Base-by-base conservation (phyloP, 2,888 invertebrate species). In the Pelosia muscerda region DNA sequence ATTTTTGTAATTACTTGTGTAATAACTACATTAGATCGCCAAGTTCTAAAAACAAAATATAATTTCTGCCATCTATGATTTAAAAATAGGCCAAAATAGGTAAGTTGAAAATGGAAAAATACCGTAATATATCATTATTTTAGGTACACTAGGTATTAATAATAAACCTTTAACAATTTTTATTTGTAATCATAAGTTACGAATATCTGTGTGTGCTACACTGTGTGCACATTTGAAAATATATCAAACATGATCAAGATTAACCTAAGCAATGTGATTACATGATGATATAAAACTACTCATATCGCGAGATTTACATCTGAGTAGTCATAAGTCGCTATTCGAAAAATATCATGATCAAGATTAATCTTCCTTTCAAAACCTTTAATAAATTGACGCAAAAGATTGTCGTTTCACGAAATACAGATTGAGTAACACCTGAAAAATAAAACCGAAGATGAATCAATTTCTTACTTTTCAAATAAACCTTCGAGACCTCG, bases 381-480 rank as follows among this genome's bases (percentile, higher is more conserved):
- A 15, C 26, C 55, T 25, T 55, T 11, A 49, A 49, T 9, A n/a
- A 28, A n/a, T 28, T 26, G 26, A 28, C 28, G 25, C 25, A 56
- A 9, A 56, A 25, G 25, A 26, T 6, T 25, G 19, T 2, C 6
- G 15, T 49, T 49, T n/a, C 11, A 28, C 8, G 5, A 62, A 42
- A 22, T 1, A 22, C 22, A 28, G n/a, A 11, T 64, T 65, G n/a
- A 10, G 28, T 13, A 34, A 28, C 63, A 55, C 63, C 63, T 63
- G 54, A 25, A 63, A 55, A 26, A 28, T n/a, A 53, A 63, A 70
- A 62, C 63, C n/a, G 31, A 65, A 56, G 23, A 34, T 28, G 53
- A 31, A 69, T 57, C 67, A 57, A 63, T 69, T 55, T 65, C 71
- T 74, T 72, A 66, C 53, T 75, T 65, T 64, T 66, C 59, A 31